Base-by-base conservation (phyloP, 2,113 vertebrate genomes). In the Hydrochoerus hydrochaeris region DNA sequence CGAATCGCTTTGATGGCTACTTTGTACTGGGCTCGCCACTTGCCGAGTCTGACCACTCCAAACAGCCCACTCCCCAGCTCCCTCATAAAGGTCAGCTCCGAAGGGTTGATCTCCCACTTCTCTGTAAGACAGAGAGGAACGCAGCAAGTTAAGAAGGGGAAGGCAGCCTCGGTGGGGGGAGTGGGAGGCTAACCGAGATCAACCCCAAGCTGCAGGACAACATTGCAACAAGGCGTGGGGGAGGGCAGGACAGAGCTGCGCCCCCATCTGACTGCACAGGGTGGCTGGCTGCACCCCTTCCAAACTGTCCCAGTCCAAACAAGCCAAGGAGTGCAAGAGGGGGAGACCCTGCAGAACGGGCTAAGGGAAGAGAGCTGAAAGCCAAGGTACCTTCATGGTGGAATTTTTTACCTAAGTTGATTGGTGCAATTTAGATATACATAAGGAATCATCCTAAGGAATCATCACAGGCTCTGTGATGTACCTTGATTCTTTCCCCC, bases 1-100 rank as follows among this genome's bases (percentile, higher is more conserved):
- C 99, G 98, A 85, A 99, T 99, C n/a, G 99, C 99, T 97, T 99
- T 99, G 97, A 99, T 99, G 71, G 99, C 99, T 44, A 99, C 99
- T 97, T 99, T 99, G 94, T 99, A 99, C 97, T 99, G 99, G 0
- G 99, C 99, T 67, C 99, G 98, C 99, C 99, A 99, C 94, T 99
- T 99, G 41, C 99, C 99, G 0, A 99, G 99, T 22, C 99, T 98
- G 83, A 99, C 99, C 30, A 99, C 98, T 0, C 99, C 99, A 0
- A 99, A 99, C 97, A 99, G 99, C 1, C 99, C 99, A 0, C 99
- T 99, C 71, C 99, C 99, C 96, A 99, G 87, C 95, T 99, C 99
- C 97, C 99, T 99, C 99, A 99, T 99, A 94, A 99, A 99, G 0
- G 99, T 99, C 98, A 99, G 98, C 93, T 99, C 99, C 0, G 99